These are phyloP conservation scores for Ericerus pela DNA, from an alignment of 1,140 invertebrate genomes.

Conservation along the genomic window DNA sequence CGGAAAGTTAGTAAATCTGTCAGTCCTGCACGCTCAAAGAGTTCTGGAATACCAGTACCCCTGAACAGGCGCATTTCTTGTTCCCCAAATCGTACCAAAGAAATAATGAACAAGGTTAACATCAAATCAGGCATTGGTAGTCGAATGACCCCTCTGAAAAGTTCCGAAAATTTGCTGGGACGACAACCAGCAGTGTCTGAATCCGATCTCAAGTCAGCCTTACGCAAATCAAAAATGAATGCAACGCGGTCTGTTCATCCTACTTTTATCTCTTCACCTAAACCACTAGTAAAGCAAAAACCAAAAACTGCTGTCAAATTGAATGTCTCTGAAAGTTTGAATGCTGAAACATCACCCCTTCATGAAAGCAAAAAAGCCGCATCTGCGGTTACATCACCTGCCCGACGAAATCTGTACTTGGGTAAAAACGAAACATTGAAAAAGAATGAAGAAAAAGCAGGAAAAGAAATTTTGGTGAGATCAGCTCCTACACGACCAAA, in stretches of 20 bases:
- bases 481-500: background rate
- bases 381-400: background rate
- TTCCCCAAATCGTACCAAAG: background rate
- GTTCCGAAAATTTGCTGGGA: conserved; percentile 3
- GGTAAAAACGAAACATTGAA: too few species aligned
- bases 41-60: background rate
- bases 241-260: too few species aligned
- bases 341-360: background rate
- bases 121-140: background rate
- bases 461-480: too few species aligned
- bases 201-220: too few species aligned
- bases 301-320: background rate
- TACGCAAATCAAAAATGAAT: too few species aligned
- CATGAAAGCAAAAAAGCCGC: background rate
- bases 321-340: background rate
- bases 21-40: background rate
- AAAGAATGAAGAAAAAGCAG: too few species aligned
- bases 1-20: conserved; percentile 2
- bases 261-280: too few species aligned
- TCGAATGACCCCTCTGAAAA: background rate
- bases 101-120: background rate
- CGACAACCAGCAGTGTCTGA: too few species aligned
- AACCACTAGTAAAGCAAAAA: background rate
- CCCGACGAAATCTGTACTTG: background rate
- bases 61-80: background rate